Evolutionary conservation across 2,888 invertebrate species (phyloP).

Genomic region (Hyposoter dolosus): DNA sequence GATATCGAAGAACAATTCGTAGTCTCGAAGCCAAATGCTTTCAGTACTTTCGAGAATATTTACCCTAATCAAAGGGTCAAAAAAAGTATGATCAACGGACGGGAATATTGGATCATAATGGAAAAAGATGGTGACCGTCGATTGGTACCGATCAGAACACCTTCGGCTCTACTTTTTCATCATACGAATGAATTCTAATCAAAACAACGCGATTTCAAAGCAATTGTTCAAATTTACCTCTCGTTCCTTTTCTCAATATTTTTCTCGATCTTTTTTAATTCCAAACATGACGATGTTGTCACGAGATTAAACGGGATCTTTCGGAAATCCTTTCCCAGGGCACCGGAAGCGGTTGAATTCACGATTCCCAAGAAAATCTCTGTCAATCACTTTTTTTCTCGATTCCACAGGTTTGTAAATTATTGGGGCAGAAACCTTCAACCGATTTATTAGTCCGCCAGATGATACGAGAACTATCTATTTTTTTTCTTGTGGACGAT

Average conservation of each 20-base stretch:
- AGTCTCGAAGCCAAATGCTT: conserved; percentile 19
- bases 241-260: not conserved
- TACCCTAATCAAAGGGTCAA: conserved; percentile 81
- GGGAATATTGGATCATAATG: conserved; percentile 90
- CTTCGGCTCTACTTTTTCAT: conserved; percentile 92
- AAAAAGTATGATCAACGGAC: conserved; percentile 89
- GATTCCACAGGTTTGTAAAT: not conserved
- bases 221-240: not conserved
- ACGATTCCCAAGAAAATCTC: not conserved
- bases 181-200: conserved; percentile 81
- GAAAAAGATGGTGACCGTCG: conserved; percentile 88
- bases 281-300: conserved; percentile 24
- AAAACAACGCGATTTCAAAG: not conserved
- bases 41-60: conserved; percentile 82
- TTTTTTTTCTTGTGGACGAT: no score
- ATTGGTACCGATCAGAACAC: conserved; percentile 90
- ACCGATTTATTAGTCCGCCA: no score
- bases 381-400: not conserved
- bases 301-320: not conserved
- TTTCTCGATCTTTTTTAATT: conserved; percentile 8
- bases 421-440: not conserved
- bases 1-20: not conserved
- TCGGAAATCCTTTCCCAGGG: not conserved
- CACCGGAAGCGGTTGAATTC: not conserved
- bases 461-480: no score